Evolutionary conservation across 1,140 invertebrate species (phyloP).

Genomic region (Nephila pilipes): DNA sequence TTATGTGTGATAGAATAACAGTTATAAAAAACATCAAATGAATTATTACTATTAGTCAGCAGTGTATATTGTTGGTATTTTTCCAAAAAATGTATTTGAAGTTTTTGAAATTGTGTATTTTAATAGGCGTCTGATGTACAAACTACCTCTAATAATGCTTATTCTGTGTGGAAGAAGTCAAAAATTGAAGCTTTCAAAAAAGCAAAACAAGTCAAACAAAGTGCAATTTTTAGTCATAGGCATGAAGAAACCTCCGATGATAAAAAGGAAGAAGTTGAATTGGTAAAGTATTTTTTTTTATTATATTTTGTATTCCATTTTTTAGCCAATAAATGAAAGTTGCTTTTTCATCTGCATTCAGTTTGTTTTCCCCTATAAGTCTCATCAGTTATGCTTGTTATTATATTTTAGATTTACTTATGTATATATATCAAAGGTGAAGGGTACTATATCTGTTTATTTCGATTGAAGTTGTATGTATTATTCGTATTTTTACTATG

Average conservation of each 20-base stretch:
- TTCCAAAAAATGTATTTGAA: too few species aligned
- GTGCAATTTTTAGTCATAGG: neutral
- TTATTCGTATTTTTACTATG: too few species aligned
- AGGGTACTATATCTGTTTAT: too few species aligned
- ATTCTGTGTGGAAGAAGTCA: neutral
- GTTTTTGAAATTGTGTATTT: neutral
- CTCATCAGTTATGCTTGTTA: too few species aligned
- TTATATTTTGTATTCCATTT: neutral
- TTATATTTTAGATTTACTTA: too few species aligned
- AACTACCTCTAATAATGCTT: neutral
- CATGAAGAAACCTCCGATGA: neutral
- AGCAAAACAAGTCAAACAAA: neutral
- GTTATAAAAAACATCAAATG: too few species aligned
- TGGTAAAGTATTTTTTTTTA: neutral
- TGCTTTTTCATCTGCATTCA: neutral
- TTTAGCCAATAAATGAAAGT: neutral
- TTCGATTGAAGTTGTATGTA: too few species aligned
- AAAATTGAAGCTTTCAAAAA: neutral
- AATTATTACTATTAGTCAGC: too few species aligned
- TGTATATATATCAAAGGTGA: too few species aligned
- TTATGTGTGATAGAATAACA: too few species aligned
- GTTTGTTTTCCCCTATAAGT: neutral
- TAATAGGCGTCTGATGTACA: neutral
- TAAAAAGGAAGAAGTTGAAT: neutral
- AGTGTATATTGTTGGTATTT: too few species aligned